A percentile compares a stretch with the other conserved stretches of the same genome.
Conservation (phyloP, 2,797 vertebrate species). For the Falco rusticolus region DNA sequence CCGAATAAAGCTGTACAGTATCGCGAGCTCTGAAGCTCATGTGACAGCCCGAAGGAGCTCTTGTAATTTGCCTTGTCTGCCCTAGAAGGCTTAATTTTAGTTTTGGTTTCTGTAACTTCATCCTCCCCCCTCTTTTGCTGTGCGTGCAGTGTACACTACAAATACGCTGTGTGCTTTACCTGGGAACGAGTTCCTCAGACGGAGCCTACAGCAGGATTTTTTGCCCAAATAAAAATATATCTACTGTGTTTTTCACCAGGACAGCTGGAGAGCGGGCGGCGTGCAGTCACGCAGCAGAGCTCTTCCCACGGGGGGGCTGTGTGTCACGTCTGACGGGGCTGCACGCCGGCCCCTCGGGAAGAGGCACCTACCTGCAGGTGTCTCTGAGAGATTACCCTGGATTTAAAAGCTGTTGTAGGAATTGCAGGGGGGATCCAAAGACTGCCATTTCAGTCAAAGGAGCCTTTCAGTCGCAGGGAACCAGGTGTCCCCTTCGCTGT, state of each 20-base stretch:
- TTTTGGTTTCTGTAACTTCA: neutral
- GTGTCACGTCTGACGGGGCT: neutral
- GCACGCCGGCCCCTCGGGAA: neutral
- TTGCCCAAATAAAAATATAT: neutral
- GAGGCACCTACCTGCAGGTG: conserved; percentile 46
- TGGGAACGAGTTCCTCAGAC: neutral
- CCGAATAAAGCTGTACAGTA: neutral
- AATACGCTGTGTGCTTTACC: neutral
- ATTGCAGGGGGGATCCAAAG: neutral
- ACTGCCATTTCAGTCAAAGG: conserved; percentile 22
- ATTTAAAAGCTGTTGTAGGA: conserved; percentile 13
- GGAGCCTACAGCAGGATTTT: neutral
- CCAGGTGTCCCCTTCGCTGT: conserved; percentile 40
- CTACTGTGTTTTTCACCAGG: neutral
- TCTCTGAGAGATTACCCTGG: conserved; percentile 11
- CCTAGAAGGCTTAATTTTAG: neutral
- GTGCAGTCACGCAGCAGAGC: accelerated
- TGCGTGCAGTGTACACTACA: neutral
- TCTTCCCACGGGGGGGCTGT: neutral
- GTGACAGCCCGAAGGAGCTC: neutral
- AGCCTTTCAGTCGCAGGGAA: conserved; percentile 49
- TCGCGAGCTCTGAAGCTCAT: neutral
- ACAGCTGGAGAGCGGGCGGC: neutral
- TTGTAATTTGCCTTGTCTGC: neutral
- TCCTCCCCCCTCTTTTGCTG: neutral